phyloP scores from a whole-genome alignment of 2,888 invertebrate genomes.

The Clunio marinus region DNA sequence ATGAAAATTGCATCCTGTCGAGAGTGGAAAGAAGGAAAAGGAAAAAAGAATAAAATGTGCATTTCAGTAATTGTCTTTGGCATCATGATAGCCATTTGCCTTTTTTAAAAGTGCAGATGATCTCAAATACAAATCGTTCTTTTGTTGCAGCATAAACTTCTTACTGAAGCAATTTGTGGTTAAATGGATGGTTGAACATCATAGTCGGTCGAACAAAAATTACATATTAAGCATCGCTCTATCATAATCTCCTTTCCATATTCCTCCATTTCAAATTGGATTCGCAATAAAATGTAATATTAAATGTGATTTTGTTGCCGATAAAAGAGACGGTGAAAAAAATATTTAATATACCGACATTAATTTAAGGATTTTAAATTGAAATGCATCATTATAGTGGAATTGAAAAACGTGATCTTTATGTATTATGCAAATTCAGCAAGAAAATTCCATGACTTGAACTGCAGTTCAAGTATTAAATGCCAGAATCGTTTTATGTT shows the following conservation, averaged over 20 bases:
- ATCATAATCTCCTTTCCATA: slow-evolving; percentile 9
- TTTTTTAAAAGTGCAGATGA: slow-evolving; percentile 21
- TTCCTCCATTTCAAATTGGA: slow-evolving; percentile 5
- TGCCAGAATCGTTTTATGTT: no score
- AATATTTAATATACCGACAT: not conserved
- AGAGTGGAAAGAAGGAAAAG: not conserved
- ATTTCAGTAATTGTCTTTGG: not conserved
- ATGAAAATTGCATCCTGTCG: slow-evolving; percentile 17
- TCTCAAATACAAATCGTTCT: slow-evolving; percentile 12
- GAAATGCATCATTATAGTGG: slow-evolving; percentile 32
- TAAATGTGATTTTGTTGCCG: slow-evolving; percentile 37
- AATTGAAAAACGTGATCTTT: slow-evolving; percentile 35
- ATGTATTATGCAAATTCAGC: slow-evolving; percentile 34
- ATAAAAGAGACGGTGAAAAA: not conserved
- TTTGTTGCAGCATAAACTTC: not conserved
- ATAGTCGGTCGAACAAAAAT: not conserved
- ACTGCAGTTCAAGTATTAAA: no score
- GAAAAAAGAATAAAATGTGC: no score
- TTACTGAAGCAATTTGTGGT: slow-evolving; percentile 30
- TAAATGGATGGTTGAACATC: slow-evolving; percentile 34
- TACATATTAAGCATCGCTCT: slow-evolving; percentile 26
- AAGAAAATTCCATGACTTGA: no score
- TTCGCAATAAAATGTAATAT: slow-evolving; percentile 27
- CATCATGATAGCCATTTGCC: slow-evolving; percentile 11
- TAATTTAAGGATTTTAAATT: slow-evolving; percentile 25